Evolutionary conservation across 2,113 vertebrate genomes (phyloP), one percentile per base, ranked within the genome.

Genomic region (Limnothrissa miodon): DNA sequence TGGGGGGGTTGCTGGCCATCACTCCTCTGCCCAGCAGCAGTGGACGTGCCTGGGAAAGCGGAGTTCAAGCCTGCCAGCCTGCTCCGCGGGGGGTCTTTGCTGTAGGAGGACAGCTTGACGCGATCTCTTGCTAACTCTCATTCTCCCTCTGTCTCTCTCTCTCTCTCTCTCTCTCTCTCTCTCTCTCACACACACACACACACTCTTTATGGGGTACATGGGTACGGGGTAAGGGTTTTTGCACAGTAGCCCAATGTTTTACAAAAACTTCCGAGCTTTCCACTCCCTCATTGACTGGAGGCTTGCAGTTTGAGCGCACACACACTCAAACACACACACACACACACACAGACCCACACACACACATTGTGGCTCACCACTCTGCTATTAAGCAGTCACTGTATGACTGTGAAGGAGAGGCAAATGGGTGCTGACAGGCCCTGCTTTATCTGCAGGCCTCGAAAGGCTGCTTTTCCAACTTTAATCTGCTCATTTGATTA

Each of bases 211-310:
- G n/a, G n/a, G n/a, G n/a, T n/a, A n/a, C n/a, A n/a, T n/a, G n/a
- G n/a, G n/a, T n/a, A n/a, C n/a, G n/a, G 33, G 4, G 66, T 17
- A 33, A 36, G 25, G 66, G 59, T 11, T 74, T n/a, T 39, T 15
- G 66, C 66, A 36, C 29, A 74, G 66, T 36, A 36, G 13, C 66
- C 25, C 66, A 23, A 13, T 36, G 66, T 4, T 10, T 74, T 74
- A 5, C 0, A 2, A 33, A 74, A 74, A 74, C 66, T 36, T 74
- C 29, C 33, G 79, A 29, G 81, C 0, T 0, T 78, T 82, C 48
- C 44, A 78, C 86, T 82, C 88, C 92, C 88, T 94, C 88, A 92
- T 94, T 91, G 93, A 83, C 91, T 91, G 85, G 44, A 74, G 11
- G 33, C 66, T 74, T 74, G 66, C 11, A 36, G 66, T 33, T 29